Percentiles rank a stretch among this genome's conserved stretches.
Evolutionary conservation across 64 coral and sea anemone genomes (phyloP).

Genomic region (Porites australiensis): DNA sequence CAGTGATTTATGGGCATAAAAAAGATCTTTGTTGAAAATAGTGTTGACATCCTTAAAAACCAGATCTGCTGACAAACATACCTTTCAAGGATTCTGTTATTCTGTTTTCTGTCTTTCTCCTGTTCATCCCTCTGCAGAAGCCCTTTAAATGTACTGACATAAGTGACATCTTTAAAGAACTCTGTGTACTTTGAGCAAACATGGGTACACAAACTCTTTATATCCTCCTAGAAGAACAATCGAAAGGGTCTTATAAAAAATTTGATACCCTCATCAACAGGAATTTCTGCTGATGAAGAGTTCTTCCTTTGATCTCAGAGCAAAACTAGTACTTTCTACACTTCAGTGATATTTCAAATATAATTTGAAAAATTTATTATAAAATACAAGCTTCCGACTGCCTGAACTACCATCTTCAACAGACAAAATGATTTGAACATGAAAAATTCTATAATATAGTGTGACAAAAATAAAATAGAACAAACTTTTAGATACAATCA

Average conservation of each 20-base stretch:
- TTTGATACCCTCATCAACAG: no score
- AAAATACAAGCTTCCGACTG: no score
- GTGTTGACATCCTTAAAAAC: neutral
- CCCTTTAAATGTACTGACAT: constrained; percentile 96
- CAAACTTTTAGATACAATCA: neutral
- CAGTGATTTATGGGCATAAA: no score
- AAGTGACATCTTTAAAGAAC: constrained; percentile 92
- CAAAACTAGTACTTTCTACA: no score
- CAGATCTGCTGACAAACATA: neutral
- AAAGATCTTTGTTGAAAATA: neutral
- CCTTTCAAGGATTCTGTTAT: constrained; percentile 84
- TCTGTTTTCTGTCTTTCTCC: constrained; percentile 89
- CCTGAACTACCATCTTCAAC: no score
- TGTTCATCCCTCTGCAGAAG: constrained; percentile 91
- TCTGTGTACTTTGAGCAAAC: constrained; percentile 84
- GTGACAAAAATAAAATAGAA: neutral
- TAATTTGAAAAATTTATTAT: no score
- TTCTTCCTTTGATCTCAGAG: no score
- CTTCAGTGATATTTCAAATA: no score
- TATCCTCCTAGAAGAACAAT: constrained; percentile 79
- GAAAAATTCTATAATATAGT: no score
- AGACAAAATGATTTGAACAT: no score
- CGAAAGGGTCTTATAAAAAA: neutral
- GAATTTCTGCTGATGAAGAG: no score
- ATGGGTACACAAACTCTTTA: constrained; percentile 90